Evolutionary conservation across 2,113 vertebrate genomes (phyloP), one percentile per base, ranked within the genome.

Genomic region (Sceloporus tristichus): DNA sequence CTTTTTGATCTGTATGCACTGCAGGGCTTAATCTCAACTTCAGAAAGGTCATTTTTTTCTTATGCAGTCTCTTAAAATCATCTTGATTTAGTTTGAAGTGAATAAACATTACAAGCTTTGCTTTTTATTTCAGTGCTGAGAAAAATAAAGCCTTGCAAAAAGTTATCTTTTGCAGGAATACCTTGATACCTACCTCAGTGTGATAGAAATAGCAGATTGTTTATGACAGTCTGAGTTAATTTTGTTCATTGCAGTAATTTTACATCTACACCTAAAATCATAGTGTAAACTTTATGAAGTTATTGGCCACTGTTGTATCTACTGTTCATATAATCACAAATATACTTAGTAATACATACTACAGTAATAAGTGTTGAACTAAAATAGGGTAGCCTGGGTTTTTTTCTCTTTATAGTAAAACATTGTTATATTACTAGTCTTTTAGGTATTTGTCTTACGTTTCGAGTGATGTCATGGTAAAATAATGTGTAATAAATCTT

Each of bases 401-500:
- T 48, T 48, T 48, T 10, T n/a, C 56, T 59, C 56, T 16, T 62
- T 62, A 62, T 62, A 62, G 59, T 62, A 62, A 14, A 14, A 62
- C 14, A 40, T 40, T 29, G 29, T 27, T 48, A 19, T 6, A 79
- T 79, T 29, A 29, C n/a, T 56, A 62, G 38, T 8, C 56, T 75
- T 25, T 59, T 84, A 82, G 18, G 16, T 29, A 29, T 25, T 53
- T 59, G 13, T 16, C n/a, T 56, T 74, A 27, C 0, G 23, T 40
- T 71, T 68, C 40, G 9, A 16, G 5, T 7, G 9, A 19, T 62
- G 62, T 3, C 14, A 27, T 79, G 71, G 34, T 54, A 54, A 54
- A 23, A 2, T 84, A 48, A 70, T n/a, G 79, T 91, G 56, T 40
- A 79, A 93, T 92, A 66, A 5, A 2, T 88, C 89, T 81, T 91